A percentile compares a stretch with the other conserved stretches of the same genome.
phyloP scores from a whole-genome alignment of 2,888 invertebrate species.

The Furcula furcula region DNA sequence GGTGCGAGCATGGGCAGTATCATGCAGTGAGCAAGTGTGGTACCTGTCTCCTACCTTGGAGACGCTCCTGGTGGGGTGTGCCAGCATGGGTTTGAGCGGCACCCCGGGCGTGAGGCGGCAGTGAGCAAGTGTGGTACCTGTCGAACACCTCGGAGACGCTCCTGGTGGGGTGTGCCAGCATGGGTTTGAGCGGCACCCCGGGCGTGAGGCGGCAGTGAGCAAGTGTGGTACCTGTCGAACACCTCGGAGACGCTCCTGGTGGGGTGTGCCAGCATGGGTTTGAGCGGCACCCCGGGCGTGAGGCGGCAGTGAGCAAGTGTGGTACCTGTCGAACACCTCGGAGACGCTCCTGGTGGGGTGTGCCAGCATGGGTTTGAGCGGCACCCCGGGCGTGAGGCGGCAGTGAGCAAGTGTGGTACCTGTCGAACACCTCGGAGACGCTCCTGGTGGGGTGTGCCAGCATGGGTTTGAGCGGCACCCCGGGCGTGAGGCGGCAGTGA shows the following conservation, averaged over 20 bases:
- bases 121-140: slow-evolving; percentile 53
- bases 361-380: not conserved
- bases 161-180: not conserved
- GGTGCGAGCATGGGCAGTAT: too few species aligned
- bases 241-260: too few species aligned
- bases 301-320: not conserved
- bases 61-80: slow-evolving; percentile 98
- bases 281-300: too few species aligned
- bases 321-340: slow-evolving; percentile 81
- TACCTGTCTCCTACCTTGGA: slow-evolving; percentile 85
- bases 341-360: too few species aligned
- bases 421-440: slow-evolving; percentile 6
- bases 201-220: not conserved
- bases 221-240: slow-evolving; percentile 81
- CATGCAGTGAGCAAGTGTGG: too few species aligned
- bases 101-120: slow-evolving; percentile 95
- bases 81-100: slow-evolving; percentile 99
- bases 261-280: too few species aligned
- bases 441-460: not conserved
- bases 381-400: slow-evolving; percentile 1
- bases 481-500: not conserved
- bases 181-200: not conserved
- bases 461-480: not conserved
- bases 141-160: not conserved
- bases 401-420: slow-evolving; percentile 2